These are phyloP conservation scores for Bungarus multicinctus DNA, from an alignment of 2,113 vertebrate genomes.

Conservation along the genomic window DNA sequence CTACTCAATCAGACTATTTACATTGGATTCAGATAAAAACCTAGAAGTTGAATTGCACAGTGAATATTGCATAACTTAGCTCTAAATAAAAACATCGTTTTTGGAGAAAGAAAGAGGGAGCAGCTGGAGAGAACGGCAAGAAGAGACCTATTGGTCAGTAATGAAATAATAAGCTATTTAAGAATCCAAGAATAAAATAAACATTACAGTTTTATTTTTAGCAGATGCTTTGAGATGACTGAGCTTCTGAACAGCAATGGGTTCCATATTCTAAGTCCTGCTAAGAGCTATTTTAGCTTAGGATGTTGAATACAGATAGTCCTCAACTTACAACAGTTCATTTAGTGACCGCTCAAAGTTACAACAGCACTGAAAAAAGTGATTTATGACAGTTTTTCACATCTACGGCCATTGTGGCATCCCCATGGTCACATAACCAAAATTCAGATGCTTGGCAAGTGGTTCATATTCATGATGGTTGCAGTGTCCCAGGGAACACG, in stretches of 20 bases:
- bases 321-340: too few relatives aligned
- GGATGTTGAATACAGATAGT: conserved; percentile 22
- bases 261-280: conserved; percentile 57
- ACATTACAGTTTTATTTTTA: conserved; percentile 67
- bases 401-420: too few relatives aligned
- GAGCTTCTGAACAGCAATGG: conserved; percentile 51
- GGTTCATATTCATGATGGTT: too few relatives aligned
- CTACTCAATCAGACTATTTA: background rate
- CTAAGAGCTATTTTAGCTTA: conserved; percentile 58
- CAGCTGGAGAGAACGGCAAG: background rate
- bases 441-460: too few relatives aligned
- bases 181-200: conserved; percentile 57
- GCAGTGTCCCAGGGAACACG: too few relatives aligned
- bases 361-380: too few relatives aligned
- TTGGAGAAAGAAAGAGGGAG: background rate
- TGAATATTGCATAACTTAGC: background rate
- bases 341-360: too few relatives aligned
- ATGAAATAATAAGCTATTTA: conserved; percentile 53
- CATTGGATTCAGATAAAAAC: background rate
- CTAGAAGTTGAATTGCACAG: background rate
- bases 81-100: background rate
- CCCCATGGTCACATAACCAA: too few relatives aligned
- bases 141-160: conserved; percentile 52
- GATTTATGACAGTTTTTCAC: too few relatives aligned
- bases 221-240: conserved; percentile 61